Evolutionary conservation across 2,113 vertebrate species (phyloP).

Genomic region (Alligator mississippiensis): DNA sequence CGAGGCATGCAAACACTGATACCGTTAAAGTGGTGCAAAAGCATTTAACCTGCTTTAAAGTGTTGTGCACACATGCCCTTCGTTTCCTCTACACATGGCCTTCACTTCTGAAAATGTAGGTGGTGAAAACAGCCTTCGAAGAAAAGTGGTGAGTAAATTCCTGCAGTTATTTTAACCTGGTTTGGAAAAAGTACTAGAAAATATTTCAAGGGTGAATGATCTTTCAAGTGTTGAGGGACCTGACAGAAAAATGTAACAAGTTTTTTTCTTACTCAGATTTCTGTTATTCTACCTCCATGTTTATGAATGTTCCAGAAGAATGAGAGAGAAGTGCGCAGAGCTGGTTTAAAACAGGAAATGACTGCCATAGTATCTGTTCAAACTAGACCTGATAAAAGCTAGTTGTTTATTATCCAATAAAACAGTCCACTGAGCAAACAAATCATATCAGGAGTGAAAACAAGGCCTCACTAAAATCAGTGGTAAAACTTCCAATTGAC

Average conservation of each 20-base stretch:
- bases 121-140: neutral
- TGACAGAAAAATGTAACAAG: neutral
- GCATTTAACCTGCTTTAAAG: too few species aligned
- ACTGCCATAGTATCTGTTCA: neutral
- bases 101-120: neutral
- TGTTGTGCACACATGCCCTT: too few species aligned
- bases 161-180: neutral
- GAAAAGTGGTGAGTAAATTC: neutral
- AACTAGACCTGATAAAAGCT: neutral
- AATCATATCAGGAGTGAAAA: neutral
- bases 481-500: neutral
- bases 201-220: neutral
- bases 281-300: neutral
- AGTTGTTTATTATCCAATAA: slow-evolving; percentile 21
- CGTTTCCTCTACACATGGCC: too few species aligned
- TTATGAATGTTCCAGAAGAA: neutral
- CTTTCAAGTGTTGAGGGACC: neutral
- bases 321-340: neutral
- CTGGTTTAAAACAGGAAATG: slow-evolving; percentile 24
- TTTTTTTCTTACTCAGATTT: neutral
- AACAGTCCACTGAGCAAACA: neutral
- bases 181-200: neutral
- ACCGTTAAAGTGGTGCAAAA: too few species aligned
- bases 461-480: neutral
- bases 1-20: too few species aligned